These are phyloP conservation scores for Serripes groenlandicus DNA, from an alignment of 2,888 invertebrate genomes.

Conservation along the genomic window DNA sequence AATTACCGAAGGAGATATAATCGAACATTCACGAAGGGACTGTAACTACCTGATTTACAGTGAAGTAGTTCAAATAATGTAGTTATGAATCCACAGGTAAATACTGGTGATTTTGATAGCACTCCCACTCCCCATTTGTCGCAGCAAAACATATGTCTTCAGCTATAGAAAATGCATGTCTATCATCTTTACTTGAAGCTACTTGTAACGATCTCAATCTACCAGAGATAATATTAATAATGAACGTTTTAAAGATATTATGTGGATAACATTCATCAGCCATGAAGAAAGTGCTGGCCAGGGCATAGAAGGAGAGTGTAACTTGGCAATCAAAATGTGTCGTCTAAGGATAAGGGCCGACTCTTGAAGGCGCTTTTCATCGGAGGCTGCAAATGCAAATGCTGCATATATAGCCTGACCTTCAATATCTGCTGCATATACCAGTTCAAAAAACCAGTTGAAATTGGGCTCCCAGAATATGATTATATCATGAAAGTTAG, in stretches of 20 bases:
- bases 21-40: too few relatives aligned
- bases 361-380: constrained; percentile 43
- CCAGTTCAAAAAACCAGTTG: constrained; percentile 41
- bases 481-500: constrained; percentile 38
- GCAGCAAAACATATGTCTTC: too few relatives aligned
- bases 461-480: constrained; percentile 47
- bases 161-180: too few relatives aligned
- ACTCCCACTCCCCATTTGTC: too few relatives aligned
- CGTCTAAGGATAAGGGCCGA: constrained; percentile 49
- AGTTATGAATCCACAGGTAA: too few relatives aligned
- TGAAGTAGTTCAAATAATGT: too few relatives aligned
- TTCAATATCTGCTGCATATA: constrained; percentile 42
- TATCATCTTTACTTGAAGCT: too few relatives aligned
- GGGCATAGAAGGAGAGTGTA: constrained; percentile 6
- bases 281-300: constrained; percentile 29
- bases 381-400: constrained; percentile 56
- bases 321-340: constrained; percentile 11
- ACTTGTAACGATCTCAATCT: too few relatives aligned
- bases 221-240: constrained; percentile 10
- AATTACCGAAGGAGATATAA: too few relatives aligned
- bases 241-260: constrained; percentile 10
- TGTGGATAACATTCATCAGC: constrained; percentile 22
- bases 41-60: too few relatives aligned
- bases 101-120: too few relatives aligned
- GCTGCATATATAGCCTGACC: constrained; percentile 54